Evolutionary conservation across 2,113 vertebrate species (phyloP).

Genomic region (Aptenodytes forsteri): DNA sequence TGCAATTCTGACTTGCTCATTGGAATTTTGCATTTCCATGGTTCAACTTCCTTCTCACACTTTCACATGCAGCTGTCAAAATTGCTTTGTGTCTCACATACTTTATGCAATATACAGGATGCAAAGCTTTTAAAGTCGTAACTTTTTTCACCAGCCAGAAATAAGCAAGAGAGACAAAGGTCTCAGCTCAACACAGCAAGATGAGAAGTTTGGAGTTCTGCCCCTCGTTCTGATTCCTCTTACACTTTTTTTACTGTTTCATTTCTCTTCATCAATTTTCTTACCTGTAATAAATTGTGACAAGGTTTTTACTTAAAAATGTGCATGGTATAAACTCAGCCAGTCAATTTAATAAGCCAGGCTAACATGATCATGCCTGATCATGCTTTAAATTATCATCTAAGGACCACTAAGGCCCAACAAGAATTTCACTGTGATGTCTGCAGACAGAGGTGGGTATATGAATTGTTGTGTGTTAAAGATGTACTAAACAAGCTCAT

Average conservation of each 20-base stretch:
- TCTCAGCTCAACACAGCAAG: background rate
- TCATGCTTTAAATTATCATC: background rate
- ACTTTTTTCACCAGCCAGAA: background rate
- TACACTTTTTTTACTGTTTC: background rate
- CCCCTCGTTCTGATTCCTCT: background rate
- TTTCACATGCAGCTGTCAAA: background rate
- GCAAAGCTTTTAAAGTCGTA: slow-evolving; percentile 30
- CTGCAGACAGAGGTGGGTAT: background rate
- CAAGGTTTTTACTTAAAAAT: background rate
- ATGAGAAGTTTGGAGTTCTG: background rate
- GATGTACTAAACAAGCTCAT: background rate
- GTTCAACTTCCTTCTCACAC: background rate
- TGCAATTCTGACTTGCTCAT: background rate
- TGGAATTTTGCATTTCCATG: background rate
- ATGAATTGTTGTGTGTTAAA: background rate
- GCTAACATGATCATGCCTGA: background rate
- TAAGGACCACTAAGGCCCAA: background rate
- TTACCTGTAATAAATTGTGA: background rate
- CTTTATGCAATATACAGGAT: background rate
- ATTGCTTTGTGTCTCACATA: background rate
- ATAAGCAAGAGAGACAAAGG: background rate
- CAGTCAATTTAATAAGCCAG: background rate
- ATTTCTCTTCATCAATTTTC: background rate
- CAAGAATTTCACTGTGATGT: background rate
- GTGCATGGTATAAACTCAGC: background rate